Evolutionary conservation across 1,140 invertebrate species (phyloP), one percentile per base, ranked within the genome.

Genomic region (Brachionus angularis): DNA sequence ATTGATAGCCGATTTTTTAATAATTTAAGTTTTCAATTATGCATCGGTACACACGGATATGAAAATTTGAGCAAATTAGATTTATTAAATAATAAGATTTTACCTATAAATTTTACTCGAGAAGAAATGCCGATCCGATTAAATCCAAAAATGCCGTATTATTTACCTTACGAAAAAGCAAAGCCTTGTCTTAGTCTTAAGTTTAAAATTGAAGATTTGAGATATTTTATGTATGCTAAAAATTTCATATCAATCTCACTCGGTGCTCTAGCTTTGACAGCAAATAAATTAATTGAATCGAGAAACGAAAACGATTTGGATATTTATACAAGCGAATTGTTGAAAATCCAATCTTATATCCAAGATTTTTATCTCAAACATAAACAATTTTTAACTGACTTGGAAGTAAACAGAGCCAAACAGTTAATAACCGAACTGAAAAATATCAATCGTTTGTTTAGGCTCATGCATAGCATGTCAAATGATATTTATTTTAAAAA

Each of bases 11-110:
- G 47, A 7, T 67, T 34, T 25, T 18, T 21, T 21, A 46, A 23
- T 29, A 33, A 67, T 50, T 33, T 67, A 31, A 67, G 42, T 29
- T 67, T 67, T 67, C 62, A 67, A n/a, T 14, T 67, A 2, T 67
- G 62, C 23, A 67, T 67, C 3, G 62, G 62, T 67, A 64, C 42
- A n/a, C 18, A 67, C 36, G 62, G 62, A 7, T 67, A 67, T 67
- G 62, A 50, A 8, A 18, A 12, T 14, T 29, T 23, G 7, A 16
- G 39, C 16, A 58, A 21, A 39, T 23, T 14, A 10, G 21, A 67
- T 67, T 67, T 25, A 18, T 5, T 25, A 10, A 50, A n/a, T 25
- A 42, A 67, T 5, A 50, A 47, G 18, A 18, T 47, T 18, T n/a
- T n/a, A n/a, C 27, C 21, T 1, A 1, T 42, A n/a, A 67, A 67